These are phyloP conservation scores for Pontoporia blainvillei DNA, from an alignment of 2,113 vertebrate species.

Conservation along the genomic window DNA sequence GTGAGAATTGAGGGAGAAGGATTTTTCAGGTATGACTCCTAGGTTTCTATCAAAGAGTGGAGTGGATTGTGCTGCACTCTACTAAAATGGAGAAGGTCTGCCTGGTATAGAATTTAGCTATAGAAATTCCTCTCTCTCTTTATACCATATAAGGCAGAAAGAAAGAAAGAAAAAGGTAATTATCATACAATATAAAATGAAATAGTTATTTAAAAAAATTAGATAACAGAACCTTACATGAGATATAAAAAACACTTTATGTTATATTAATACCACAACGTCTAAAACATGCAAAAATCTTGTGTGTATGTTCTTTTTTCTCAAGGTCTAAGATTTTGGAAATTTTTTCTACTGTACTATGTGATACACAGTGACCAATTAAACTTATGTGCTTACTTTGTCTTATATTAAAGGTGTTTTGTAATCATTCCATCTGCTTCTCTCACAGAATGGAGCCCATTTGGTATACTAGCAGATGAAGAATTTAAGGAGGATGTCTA, in stretches of 20 bases:
- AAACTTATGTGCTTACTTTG: background rate
- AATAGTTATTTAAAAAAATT: background rate
- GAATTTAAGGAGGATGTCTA: background rate
- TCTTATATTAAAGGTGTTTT: background rate
- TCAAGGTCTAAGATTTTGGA: background rate
- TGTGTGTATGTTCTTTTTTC: background rate
- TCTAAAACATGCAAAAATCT: background rate
- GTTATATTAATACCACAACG: background rate
- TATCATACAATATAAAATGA: background rate
- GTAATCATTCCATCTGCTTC: slow-evolving; percentile 17
- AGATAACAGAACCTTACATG: background rate
- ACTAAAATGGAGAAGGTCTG: background rate
- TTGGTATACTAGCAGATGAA: background rate
- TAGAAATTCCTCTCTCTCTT: background rate
- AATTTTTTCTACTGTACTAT: background rate
- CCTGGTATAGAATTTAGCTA: background rate
- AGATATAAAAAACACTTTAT: background rate
- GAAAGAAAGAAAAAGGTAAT: background rate
- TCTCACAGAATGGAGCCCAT: slow-evolving; percentile 15
- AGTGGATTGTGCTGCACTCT: background rate
- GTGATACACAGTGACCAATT: background rate
- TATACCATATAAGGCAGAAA: background rate
- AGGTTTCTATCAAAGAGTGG: background rate
- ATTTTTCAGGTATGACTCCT: background rate
- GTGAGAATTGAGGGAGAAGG: background rate